phyloP scores from a whole-genome alignment of 2,113 vertebrate genomes.

The Macrotis lagotis region DNA sequence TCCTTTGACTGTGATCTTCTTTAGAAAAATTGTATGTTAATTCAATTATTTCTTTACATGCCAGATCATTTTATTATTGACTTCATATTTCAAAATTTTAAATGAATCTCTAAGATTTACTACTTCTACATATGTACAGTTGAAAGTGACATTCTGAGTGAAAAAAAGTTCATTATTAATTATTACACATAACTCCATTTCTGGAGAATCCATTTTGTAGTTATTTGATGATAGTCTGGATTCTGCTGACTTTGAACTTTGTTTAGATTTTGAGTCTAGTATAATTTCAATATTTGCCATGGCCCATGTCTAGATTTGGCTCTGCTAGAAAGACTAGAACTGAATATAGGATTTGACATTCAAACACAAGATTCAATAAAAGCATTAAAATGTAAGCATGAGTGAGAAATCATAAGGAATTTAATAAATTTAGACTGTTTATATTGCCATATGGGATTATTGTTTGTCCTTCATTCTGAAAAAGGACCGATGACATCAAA shows the following conservation, averaged over 20 bases:
- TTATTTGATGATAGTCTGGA: slow-evolving; percentile 80
- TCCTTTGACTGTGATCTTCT: slow-evolving; percentile 86
- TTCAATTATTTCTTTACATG: slow-evolving; percentile 81
- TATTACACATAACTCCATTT: slow-evolving; percentile 92
- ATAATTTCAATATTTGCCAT: too few relatives aligned
- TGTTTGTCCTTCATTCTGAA: too few relatives aligned
- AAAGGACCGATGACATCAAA: too few relatives aligned
- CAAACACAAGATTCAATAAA: too few relatives aligned
- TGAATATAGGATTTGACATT: too few relatives aligned
- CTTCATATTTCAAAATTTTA: slow-evolving; percentile 87
- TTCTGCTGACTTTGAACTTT: slow-evolving; percentile 71
- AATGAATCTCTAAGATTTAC: slow-evolving; percentile 86
- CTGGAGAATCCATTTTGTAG: slow-evolving; percentile 91
- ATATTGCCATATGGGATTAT: too few relatives aligned
- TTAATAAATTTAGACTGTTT: too few relatives aligned
- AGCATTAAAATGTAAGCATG: too few relatives aligned
- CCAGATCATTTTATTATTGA: slow-evolving; percentile 90
- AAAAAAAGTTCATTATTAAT: slow-evolving; percentile 98
- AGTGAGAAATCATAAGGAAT: too few relatives aligned
- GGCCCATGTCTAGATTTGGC: too few relatives aligned
- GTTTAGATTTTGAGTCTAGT: too few relatives aligned
- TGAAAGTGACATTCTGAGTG: slow-evolving; percentile 84
- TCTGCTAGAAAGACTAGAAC: too few relatives aligned
- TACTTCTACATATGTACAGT: slow-evolving; percentile 91
- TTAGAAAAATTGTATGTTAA: slow-evolving; percentile 79